Evolutionary conservation across 2,888 invertebrate genomes (phyloP).

Genomic region (Eubasilissa splendida): DNA sequence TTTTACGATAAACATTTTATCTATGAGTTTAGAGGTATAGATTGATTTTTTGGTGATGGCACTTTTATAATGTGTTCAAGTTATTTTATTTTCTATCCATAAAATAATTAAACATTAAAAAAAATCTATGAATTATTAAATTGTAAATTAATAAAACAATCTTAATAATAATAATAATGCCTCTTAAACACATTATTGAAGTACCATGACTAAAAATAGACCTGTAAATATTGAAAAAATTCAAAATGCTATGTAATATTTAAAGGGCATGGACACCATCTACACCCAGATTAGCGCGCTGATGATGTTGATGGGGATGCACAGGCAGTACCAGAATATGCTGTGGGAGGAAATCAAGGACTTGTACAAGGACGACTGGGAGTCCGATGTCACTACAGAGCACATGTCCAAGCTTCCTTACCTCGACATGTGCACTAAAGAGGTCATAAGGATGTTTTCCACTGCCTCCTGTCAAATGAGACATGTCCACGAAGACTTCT

Average conservation of each 20-base stretch:
- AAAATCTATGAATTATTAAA: no score
- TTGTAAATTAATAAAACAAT: no score
- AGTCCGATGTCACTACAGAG: constrained; percentile 19
- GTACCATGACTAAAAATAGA: no score
- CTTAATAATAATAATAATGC: no score
- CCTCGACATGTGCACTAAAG: constrained; percentile 46
- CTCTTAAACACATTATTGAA: no score
- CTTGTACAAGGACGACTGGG: constrained; percentile 29
- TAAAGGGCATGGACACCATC: constrained; percentile 39
- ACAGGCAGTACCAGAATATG: constrained; percentile 25
- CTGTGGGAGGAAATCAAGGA: constrained; percentile 40
- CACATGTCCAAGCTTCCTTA: constrained; percentile 24
- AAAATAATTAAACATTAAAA: no score
- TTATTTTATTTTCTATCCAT: no score
- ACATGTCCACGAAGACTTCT: constrained; percentile 31
- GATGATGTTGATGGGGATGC: constrained; percentile 41
- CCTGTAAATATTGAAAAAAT: no score
- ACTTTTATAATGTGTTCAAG: no score
- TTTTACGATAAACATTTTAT: no score
- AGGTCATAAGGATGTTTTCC: constrained; percentile 34
- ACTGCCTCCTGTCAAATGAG: constrained; percentile 36
- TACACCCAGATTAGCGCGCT: constrained; percentile 30
- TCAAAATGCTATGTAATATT: not conserved
- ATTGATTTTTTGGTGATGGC: no score
- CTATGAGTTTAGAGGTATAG: no score